These are phyloP conservation scores for Macrophya alboannulata DNA, from an alignment of 2,888 invertebrate genomes.

Conservation along the genomic window DNA sequence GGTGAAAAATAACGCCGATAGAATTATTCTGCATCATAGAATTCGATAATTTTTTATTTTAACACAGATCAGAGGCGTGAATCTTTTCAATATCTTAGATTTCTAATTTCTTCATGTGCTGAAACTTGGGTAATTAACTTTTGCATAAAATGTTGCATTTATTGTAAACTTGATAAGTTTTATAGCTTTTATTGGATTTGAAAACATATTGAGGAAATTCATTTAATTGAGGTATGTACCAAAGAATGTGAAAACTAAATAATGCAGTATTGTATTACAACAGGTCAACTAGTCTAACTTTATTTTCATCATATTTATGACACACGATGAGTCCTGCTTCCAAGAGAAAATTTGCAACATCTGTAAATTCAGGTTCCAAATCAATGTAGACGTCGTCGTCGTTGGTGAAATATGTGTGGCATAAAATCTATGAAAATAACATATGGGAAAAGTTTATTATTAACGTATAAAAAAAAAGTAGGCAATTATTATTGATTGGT, in stretches of 20 bases:
- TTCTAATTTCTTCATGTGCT: neutral
- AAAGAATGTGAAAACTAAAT: neutral
- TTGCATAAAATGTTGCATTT: conserved; percentile 20
- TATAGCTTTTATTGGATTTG: neutral
- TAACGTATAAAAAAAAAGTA: neutral
- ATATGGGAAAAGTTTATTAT: neutral
- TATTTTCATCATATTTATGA: conserved; percentile 72
- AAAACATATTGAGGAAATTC: neutral
- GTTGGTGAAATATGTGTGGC: conserved; percentile 67
- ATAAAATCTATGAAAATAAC: conserved; percentile 60
- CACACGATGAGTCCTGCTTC: conserved; percentile 70
- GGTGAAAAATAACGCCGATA: neutral
- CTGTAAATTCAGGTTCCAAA: conserved; percentile 61
- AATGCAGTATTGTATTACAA: conserved; percentile 63
- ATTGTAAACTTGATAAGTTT: neutral
- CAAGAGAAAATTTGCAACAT: conserved; percentile 69
- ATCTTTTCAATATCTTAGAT: conserved; percentile 10
- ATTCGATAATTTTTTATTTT: neutral
- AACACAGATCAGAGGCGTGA: neutral
- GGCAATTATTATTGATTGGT: neutral
- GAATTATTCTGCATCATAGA: neutral
- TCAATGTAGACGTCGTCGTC: conserved; percentile 75
- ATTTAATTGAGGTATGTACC: neutral
- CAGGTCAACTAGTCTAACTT: conserved; percentile 69
- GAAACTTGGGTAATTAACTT: neutral